These are phyloP conservation scores for Eupsittula cactorum DNA, from an alignment of 2,113 vertebrate species.

Conservation along the genomic window DNA sequence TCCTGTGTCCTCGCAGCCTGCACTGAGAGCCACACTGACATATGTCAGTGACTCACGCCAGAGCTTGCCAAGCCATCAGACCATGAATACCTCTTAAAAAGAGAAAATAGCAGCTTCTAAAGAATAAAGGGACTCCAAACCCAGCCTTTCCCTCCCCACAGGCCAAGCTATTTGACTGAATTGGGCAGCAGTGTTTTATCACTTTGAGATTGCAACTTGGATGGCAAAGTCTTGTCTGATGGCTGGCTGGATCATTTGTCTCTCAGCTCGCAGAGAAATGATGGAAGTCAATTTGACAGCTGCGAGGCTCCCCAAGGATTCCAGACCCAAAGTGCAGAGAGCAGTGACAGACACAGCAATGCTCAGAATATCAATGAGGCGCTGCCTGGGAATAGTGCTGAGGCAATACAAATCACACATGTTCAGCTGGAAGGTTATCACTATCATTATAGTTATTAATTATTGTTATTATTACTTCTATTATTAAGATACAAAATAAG, in stretches of 20 bases:
- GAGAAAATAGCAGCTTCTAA: neutral
- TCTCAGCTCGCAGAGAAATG: conserved; percentile 64
- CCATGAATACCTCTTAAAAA: neutral
- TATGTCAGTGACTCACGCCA: neutral
- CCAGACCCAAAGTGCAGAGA: conserved; percentile 67
- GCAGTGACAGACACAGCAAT: conserved; percentile 69
- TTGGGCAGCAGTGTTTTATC: conserved; percentile 42
- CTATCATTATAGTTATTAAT: conserved; percentile 67
- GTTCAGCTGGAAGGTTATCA: conserved; percentile 66
- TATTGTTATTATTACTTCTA: conserved; percentile 65
- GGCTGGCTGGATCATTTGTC: conserved; percentile 73
- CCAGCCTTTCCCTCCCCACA: neutral
- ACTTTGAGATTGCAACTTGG: conserved; percentile 59
- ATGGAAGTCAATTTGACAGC: conserved; percentile 78
- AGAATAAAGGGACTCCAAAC: neutral
- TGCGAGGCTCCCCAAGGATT: conserved; percentile 73
- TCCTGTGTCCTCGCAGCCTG: neutral
- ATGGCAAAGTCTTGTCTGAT: conserved; percentile 57
- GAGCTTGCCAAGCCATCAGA: neutral
- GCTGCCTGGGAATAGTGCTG: conserved; percentile 63
- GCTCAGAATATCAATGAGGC: conserved; percentile 72
- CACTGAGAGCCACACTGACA: neutral
- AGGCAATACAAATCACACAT: conserved; percentile 63
- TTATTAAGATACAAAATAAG: conserved; percentile 37
- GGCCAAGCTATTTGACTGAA: neutral